Percentiles rank a stretch among this genome's conserved stretches.
These are phyloP conservation scores for Eueremaeus valkanovi DNA, from an alignment of 2,888 invertebrate genomes.

Conservation along the genomic window DNA sequence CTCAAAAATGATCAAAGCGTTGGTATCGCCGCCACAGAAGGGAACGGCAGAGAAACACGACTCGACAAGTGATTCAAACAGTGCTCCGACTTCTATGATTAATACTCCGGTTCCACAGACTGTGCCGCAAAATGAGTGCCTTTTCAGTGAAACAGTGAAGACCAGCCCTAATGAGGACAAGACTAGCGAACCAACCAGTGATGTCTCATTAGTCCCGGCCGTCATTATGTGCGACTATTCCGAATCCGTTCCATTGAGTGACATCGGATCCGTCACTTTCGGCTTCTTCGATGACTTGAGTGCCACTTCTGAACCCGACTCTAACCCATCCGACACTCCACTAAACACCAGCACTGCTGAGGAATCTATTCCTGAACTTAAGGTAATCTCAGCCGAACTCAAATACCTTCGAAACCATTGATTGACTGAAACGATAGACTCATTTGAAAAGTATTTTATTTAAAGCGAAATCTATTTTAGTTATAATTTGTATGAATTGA, in stretches of 20 bases:
- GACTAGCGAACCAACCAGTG: neutral
- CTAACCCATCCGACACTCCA: neutral
- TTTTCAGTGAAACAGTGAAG: slow-evolving; percentile 22
- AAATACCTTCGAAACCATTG: too few relatives aligned
- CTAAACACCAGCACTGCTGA: neutral
- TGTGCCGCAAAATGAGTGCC: slow-evolving; percentile 27
- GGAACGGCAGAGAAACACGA: slow-evolving; percentile 19
- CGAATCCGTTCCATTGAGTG: slow-evolving; percentile 21
- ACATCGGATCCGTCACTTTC: slow-evolving; percentile 30
- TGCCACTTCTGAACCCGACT: neutral
- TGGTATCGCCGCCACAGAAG: slow-evolving; percentile 22
- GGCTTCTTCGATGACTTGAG: slow-evolving; percentile 39
- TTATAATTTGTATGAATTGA: too few relatives aligned
- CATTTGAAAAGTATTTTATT: too few relatives aligned
- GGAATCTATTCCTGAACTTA: neutral
- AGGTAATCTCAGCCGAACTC: too few relatives aligned
- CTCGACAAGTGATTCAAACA: slow-evolving; percentile 1
- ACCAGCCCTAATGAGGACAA: neutral
- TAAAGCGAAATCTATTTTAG: too few relatives aligned
- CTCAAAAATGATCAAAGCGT: slow-evolving; percentile 25
- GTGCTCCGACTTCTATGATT: slow-evolving; percentile 11
- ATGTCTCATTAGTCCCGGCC: slow-evolving; percentile 22
- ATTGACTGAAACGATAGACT: too few relatives aligned
- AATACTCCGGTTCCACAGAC: slow-evolving; percentile 27
- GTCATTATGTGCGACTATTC: slow-evolving; percentile 36